Conservation (phyloP, 1,140 invertebrate genomes). For the Nymphalis io region DNA sequence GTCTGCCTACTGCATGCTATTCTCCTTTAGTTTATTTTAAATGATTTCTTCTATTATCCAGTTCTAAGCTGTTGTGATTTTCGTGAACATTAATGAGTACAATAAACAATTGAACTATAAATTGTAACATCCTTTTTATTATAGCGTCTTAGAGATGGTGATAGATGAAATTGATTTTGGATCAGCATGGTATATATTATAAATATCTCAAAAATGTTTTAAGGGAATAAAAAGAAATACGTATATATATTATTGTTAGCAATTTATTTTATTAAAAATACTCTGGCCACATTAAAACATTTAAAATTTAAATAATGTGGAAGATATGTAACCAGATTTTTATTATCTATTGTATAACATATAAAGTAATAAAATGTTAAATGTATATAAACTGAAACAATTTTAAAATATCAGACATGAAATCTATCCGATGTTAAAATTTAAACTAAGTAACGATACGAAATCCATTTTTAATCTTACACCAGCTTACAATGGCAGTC, state of each 20-base stretch:
- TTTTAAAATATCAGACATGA: background rate
- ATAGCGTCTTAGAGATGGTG: too few relatives aligned
- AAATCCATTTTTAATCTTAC: background rate
- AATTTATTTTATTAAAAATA: slow-evolving; percentile 20
- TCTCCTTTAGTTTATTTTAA: too few relatives aligned
- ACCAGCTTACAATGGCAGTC: background rate
- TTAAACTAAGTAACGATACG: background rate
- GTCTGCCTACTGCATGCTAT: too few relatives aligned
- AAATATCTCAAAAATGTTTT: background rate
- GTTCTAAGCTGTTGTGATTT: too few relatives aligned
- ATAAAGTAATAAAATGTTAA: slow-evolving; percentile 1
- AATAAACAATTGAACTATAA: too few relatives aligned
- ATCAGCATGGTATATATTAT: too few relatives aligned
- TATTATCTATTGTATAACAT: slow-evolving; percentile 3
- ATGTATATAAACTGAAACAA: slow-evolving; percentile 10
- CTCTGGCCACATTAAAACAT: slow-evolving; percentile 9
- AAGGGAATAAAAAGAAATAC: background rate
- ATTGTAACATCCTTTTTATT: too few relatives aligned
- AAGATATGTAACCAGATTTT: slow-evolving; percentile 18
- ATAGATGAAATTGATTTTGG: too few relatives aligned
- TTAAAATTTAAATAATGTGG: slow-evolving; percentile 20
- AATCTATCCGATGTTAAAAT: background rate
- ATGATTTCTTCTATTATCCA: too few relatives aligned
- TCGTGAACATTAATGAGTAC: too few relatives aligned
- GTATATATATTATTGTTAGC: background rate